phyloP scores from a whole-genome alignment of 2,797 vertebrate species.

The Propithecus perrieri region DNA sequence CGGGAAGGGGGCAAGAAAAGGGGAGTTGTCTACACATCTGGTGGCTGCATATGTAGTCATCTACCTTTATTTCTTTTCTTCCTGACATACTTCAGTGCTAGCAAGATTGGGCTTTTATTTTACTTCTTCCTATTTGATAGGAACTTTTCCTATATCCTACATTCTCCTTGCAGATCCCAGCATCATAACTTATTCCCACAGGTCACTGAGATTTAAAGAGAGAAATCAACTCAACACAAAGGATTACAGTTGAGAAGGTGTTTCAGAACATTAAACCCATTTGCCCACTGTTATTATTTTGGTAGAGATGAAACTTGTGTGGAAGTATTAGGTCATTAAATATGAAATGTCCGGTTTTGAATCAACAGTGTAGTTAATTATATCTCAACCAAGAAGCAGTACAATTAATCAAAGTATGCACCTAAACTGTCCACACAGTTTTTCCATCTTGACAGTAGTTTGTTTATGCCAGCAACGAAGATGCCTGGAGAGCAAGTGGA shows the following conservation, averaged over 20 bases:
- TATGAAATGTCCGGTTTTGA: too few species aligned
- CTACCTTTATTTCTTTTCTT: not conserved
- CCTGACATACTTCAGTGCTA: not conserved
- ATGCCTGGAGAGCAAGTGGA: too few species aligned
- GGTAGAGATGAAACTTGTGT: not conserved
- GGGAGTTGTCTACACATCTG: too few species aligned
- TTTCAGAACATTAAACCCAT: not conserved
- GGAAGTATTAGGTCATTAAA: not conserved
- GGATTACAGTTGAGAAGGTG: not conserved
- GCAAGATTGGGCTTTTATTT: not conserved
- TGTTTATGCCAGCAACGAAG: too few species aligned
- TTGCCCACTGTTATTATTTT: not conserved
- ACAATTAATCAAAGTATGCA: too few species aligned
- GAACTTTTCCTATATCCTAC: not conserved
- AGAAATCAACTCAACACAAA: not conserved
- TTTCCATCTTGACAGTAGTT: too few species aligned
- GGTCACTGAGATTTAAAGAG: not conserved
- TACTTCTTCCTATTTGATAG: not conserved
- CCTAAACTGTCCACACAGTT: too few species aligned
- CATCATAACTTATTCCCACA: not conserved
- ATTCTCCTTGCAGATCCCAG: not conserved
- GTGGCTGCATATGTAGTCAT: not conserved
- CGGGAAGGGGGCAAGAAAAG: accelerated
- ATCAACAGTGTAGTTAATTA: too few species aligned
- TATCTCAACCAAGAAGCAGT: too few species aligned